Evolutionary conservation across 2,797 vertebrate species (phyloP).

Genomic region (Phalanger gymnotis): DNA sequence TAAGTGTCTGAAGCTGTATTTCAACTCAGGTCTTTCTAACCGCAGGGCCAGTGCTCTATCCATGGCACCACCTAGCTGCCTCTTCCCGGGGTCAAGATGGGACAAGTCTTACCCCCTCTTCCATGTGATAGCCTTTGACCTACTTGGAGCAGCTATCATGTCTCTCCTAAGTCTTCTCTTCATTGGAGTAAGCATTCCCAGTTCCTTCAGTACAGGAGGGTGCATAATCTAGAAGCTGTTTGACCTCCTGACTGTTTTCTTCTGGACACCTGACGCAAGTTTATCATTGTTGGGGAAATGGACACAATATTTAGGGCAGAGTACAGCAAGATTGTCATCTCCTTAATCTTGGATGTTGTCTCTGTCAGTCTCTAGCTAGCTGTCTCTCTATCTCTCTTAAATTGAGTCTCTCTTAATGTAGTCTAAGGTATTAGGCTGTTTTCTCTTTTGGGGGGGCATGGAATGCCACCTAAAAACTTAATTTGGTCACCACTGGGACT

Average conservation of each 20-base stretch:
- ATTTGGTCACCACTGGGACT: background rate
- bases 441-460: background rate
- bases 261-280: background rate
- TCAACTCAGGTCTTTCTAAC: background rate
- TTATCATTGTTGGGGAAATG: background rate
- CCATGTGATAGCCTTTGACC: background rate
- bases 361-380: background rate
- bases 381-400: background rate
- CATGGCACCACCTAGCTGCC: background rate
- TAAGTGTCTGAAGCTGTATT: background rate
- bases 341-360: background rate
- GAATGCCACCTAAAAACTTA: background rate
- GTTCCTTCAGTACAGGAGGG: background rate
- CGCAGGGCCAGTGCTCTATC: background rate
- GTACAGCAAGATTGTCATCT: background rate
- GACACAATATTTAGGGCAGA: background rate
- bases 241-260: background rate
- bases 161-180: background rate
- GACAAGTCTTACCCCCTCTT: background rate
- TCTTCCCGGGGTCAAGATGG: background rate
- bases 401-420: background rate
- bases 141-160: background rate
- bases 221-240: background rate
- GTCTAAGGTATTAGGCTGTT: background rate
- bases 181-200: background rate